Evolutionary conservation across 2,113 vertebrate species (phyloP).

Genomic region (Chloebia gouldiae): DNA sequence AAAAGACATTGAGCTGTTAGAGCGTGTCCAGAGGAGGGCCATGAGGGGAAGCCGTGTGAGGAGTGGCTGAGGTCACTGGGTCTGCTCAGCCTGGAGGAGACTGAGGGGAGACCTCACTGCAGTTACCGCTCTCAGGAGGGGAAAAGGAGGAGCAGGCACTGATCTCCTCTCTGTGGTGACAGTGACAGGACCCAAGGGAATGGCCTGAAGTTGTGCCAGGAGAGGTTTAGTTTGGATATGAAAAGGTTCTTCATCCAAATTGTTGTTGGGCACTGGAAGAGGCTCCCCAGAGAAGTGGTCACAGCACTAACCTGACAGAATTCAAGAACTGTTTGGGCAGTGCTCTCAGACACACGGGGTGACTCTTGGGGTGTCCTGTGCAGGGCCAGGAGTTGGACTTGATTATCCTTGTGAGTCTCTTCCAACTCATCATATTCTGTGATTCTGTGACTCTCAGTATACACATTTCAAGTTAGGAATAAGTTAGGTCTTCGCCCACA

Average conservation of each 20-base stretch:
- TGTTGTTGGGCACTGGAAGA: rapidly evolving
- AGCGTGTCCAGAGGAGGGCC: neutral
- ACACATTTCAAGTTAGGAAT: neutral
- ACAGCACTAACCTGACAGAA: neutral
- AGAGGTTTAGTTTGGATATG: neutral
- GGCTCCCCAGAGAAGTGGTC: neutral
- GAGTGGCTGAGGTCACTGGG: neutral
- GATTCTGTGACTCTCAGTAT: neutral
- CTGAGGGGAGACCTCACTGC: neutral
- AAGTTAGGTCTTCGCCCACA: neutral
- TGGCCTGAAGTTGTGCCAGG: neutral
- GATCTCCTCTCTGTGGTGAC: neutral
- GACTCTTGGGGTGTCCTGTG: neutral
- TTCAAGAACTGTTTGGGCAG: neutral
- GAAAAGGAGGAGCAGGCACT: neutral
- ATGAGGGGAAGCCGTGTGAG: neutral
- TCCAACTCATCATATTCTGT: neutral
- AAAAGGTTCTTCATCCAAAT: neutral
- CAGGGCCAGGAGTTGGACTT: neutral
- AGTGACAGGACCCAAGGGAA: rapidly evolving
- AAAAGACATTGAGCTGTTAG: neutral
- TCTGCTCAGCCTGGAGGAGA: neutral
- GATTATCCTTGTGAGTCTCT: neutral
- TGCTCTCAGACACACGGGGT: rapidly evolving
- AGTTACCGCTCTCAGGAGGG: rapidly evolving